phyloP scores from a whole-genome alignment of 2,113 vertebrate genomes.

The Atractosteus spatula region DNA sequence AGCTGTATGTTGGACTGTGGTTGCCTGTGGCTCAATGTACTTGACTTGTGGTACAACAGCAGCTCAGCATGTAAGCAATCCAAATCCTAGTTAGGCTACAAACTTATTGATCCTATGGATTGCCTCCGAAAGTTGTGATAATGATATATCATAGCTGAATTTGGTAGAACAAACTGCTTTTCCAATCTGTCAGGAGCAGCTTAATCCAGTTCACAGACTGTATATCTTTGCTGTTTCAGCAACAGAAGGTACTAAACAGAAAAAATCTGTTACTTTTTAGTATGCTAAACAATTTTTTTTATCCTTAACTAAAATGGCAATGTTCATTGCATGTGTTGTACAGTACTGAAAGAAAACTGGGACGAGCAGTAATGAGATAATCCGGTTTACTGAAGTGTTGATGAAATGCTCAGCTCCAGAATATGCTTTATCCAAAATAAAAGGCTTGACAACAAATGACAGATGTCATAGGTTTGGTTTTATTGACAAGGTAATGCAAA shows the following conservation, averaged over 20 bases:
- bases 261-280: slow-evolving; percentile 14
- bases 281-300: too few species aligned
- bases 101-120: slow-evolving; percentile 81
- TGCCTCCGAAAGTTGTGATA: slow-evolving; percentile 80
- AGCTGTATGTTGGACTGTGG: slow-evolving; percentile 27
- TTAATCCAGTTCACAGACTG: slow-evolving; percentile 68
- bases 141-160: slow-evolving; percentile 78
- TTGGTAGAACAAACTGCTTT: slow-evolving; percentile 67
- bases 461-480: too few species aligned
- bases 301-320: too few species aligned
- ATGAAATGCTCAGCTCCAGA: too few species aligned
- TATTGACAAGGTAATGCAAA: too few species aligned
- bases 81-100: slow-evolving; percentile 71
- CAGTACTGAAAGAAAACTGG: too few species aligned
- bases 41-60: slow-evolving; percentile 63
- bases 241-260: slow-evolving; percentile 22
- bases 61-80: slow-evolving; percentile 74
- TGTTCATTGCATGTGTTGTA: too few species aligned
- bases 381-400: too few species aligned
- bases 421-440: too few species aligned
- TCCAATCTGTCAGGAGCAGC: slow-evolving; percentile 48
- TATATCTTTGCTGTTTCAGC: slow-evolving; percentile 28
- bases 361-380: too few species aligned
- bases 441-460: too few species aligned
- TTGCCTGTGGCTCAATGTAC: slow-evolving; percentile 67